A percentile compares a stretch with the other conserved stretches of the same genome.
These are phyloP conservation scores for Thamnophis sirtalis DNA, from an alignment of 2,113 vertebrate species.

Conservation along the genomic window DNA sequence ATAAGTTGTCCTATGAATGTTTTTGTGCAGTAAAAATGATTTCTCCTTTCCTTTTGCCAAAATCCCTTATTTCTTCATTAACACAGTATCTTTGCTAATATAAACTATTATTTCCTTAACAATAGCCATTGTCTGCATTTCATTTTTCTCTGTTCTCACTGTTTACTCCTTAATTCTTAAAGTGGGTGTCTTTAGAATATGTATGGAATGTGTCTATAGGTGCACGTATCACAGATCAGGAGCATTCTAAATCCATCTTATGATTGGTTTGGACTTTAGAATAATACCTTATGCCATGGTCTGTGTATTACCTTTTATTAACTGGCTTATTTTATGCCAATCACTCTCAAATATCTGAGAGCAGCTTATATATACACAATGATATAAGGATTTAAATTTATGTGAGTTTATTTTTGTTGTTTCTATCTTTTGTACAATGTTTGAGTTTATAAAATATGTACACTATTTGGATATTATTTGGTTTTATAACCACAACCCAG, in stretches of 20 bases:
- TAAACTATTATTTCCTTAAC: background rate
- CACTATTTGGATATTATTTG: background rate
- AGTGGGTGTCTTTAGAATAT: background rate
- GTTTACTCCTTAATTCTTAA: background rate
- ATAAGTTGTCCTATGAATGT: background rate
- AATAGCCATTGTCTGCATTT: background rate
- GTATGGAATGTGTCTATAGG: background rate
- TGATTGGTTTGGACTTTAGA: background rate
- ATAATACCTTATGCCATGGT: background rate
- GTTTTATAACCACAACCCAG: background rate
- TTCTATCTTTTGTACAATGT: background rate
- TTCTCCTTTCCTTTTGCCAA: background rate
- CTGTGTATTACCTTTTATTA: background rate
- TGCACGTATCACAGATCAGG: background rate
- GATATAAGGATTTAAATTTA: background rate
- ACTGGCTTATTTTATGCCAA: background rate
- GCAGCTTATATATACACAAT: background rate
- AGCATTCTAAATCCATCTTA: background rate
- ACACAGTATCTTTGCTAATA: background rate
- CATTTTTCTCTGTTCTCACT: background rate
- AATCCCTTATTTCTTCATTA: background rate
- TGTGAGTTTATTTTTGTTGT: background rate
- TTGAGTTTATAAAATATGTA: background rate
- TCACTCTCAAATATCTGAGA: background rate
- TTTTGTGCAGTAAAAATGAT: background rate